Evolutionary conservation across 2,888 invertebrate genomes (phyloP).

Genomic region (Lutraria lutraria): DNA sequence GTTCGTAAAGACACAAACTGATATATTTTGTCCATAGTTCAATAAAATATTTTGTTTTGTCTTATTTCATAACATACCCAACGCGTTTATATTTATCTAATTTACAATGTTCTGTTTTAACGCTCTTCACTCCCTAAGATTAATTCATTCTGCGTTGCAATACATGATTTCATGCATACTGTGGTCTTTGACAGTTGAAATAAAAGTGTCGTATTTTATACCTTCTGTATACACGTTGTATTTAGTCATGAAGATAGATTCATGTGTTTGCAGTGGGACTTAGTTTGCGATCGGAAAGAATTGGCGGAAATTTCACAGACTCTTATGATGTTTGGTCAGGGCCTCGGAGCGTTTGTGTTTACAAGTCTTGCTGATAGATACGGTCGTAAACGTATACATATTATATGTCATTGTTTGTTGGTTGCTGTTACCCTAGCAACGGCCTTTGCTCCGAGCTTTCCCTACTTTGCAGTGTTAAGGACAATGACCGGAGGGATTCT

Average conservation of each 20-base stretch:
- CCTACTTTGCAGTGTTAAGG: constrained; percentile 62
- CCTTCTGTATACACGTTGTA: too few species aligned
- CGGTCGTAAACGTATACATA: constrained; percentile 66
- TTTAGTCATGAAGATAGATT: not conserved
- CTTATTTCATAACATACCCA: too few species aligned
- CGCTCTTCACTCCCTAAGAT: too few species aligned
- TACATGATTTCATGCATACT: too few species aligned
- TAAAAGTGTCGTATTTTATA: too few species aligned
- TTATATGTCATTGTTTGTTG: constrained; percentile 55
- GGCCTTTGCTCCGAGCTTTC: constrained; percentile 65
- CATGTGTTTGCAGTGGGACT: constrained; percentile 71
- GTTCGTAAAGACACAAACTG: not conserved
- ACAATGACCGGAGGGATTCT: constrained; percentile 65
- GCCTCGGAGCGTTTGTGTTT: constrained; percentile 77
- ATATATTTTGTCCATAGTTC: not conserved
- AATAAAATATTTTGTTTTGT: too few species aligned
- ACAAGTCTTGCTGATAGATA: constrained; percentile 78
- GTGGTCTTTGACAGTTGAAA: too few species aligned
- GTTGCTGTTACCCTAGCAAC: constrained; percentile 58
- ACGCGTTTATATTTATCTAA: too few species aligned
- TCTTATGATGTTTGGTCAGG: constrained; percentile 80
- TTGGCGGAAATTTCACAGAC: constrained; percentile 80
- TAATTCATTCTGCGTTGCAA: too few species aligned
- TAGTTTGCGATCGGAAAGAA: constrained; percentile 79
- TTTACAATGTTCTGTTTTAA: too few species aligned